Conservation (phyloP, 2,113 vertebrate genomes). For the Brevimyrus niger region DNA sequence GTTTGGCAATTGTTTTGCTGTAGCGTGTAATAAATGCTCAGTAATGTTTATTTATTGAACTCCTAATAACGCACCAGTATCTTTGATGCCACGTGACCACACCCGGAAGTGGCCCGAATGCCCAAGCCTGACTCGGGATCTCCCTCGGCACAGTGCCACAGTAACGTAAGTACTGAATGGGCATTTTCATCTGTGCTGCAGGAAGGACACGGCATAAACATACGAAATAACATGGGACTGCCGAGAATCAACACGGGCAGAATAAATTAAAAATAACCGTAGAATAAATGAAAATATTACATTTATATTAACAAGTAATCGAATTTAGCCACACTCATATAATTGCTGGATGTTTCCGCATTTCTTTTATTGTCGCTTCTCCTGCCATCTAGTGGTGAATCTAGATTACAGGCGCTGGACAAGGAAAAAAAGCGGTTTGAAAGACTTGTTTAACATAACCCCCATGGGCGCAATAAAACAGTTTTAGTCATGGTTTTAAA, state of each 20-base stretch:
- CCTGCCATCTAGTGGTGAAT: constrained; percentile 5
- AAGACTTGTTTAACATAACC: background rate
- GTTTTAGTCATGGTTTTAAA: background rate
- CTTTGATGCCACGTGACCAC: background rate
- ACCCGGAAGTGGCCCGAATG: background rate
- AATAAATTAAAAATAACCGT: background rate
- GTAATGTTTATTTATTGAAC: background rate
- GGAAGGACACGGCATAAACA: background rate
- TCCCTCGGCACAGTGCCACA: background rate
- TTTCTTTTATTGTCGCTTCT: background rate
- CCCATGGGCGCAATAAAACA: background rate
- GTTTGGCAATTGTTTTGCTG: background rate
- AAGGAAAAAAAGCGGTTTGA: background rate
- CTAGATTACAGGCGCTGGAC: background rate
- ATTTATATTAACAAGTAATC: background rate
- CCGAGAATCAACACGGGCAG: background rate
- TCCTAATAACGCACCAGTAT: background rate
- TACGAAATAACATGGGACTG: background rate
- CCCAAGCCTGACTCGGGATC: background rate
- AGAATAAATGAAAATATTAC: background rate
- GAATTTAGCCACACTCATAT: background rate
- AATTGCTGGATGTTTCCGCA: background rate
- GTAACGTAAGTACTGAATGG: background rate
- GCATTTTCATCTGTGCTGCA: background rate
- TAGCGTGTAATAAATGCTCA: background rate